Base-by-base conservation (phyloP, 2,113 vertebrate species). In the Scomber japonicus region DNA sequence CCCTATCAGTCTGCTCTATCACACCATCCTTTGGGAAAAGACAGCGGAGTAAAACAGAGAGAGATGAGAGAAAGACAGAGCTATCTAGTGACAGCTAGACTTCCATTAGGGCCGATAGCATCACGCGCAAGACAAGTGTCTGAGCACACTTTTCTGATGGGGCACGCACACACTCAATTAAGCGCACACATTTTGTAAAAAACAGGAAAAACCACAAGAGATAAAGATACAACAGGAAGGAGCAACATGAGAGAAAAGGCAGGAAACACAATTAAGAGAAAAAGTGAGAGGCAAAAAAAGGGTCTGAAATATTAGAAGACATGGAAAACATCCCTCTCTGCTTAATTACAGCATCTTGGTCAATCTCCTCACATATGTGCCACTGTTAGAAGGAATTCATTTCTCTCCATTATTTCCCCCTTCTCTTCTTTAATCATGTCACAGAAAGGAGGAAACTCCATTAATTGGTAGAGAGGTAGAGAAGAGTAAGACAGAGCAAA, bases 31-130 rank as follows among this genome's bases (percentile, higher is more conserved):
- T 59, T 80, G 84, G 80, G 87, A 82, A 76, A 82, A 79, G 82
- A 88, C 53, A 35, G 78, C 6, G 0, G 75, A 83, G 80, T 77
- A 83, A 91, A 92, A 91, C 84, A 71, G 75, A 77, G 79, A 79
- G 81, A 91, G 86, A 92, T 86, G 82, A 91, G 80, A 85, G 86
- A 87, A 81, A 88, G 84, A 81, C 86, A 19, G 85, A 78, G 85
- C 80, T 92, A 86, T 92, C 82, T 89, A 68, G 78, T 91, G 82
- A 86, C 88, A 89, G 89, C 75, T 82, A 78, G 76, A 78, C 88
- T 84, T 91, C 92, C 87, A 92, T 91, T 90, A 91, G 85, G 69
- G 48, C 53, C 31, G 92, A 93, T 91, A 88, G 86, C 78, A 93
- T 93, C 92, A 56, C 35, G 17, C 73, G 27, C 27, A 87, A 90